phyloP scores from a whole-genome alignment of 2,888 invertebrate genomes.

The Notodonta ziczac region DNA sequence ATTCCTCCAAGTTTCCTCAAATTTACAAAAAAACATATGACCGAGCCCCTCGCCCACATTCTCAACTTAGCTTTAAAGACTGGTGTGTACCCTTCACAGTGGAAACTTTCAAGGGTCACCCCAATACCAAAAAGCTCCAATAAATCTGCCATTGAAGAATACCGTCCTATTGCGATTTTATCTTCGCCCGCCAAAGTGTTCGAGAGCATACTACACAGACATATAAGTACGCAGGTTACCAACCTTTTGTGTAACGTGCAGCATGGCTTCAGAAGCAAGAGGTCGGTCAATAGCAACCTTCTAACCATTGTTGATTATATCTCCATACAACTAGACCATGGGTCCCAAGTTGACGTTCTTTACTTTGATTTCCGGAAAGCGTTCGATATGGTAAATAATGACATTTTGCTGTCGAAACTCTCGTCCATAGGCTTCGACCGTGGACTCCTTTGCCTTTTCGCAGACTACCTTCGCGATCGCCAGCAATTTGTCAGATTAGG shows the following conservation, averaged over 20 bases:
- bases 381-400: conserved; percentile 8
- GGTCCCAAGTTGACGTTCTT: neutral
- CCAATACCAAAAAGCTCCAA: neutral
- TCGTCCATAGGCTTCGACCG: neutral
- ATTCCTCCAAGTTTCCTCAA: neutral
- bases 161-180: too few species aligned
- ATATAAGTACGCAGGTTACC: neutral
- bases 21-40: neutral
- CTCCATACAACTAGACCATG: neutral
- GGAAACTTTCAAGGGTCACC: neutral
- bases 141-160: neutral
- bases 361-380: neutral
- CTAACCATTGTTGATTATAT: neutral
- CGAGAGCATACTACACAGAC: too few species aligned
- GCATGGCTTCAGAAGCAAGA: neutral
- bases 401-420: conserved; percentile 7
- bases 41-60: neutral
- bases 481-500: neutral
- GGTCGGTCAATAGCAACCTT: neutral
- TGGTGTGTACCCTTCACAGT: neutral
- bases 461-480: conserved; percentile 1
- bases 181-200: too few species aligned
- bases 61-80: neutral
- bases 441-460: neutral
- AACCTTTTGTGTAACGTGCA: neutral